Evolutionary conservation across 2,888 invertebrate genomes (phyloP).

Genomic region (Ferrisia virgata): DNA sequence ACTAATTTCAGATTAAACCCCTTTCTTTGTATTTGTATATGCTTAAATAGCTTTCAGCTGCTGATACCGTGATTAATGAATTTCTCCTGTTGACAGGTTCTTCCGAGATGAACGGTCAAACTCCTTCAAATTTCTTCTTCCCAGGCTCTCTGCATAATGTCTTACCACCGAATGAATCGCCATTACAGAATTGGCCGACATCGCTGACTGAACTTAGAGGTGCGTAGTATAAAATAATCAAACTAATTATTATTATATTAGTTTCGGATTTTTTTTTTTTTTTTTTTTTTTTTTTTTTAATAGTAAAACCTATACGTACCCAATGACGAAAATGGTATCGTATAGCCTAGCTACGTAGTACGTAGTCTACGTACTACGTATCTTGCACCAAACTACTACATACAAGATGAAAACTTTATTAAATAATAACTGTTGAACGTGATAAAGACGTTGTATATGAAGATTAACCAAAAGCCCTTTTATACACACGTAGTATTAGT

Average conservation of each 20-base stretch:
- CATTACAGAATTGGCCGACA: conserved; percentile 51
- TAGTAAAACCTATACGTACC: too few relatives aligned
- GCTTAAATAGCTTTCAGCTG: too few relatives aligned
- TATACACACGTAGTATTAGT: conserved; percentile 30
- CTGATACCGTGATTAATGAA: background rate
- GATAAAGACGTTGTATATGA: conserved; percentile 43
- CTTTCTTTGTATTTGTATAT: background rate
- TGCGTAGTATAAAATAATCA: conserved; percentile 40
- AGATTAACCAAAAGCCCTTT: conserved; percentile 42
- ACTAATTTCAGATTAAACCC: background rate
- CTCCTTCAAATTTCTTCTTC: conserved; percentile 49
- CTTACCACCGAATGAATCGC: conserved; percentile 48
- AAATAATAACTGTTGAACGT: conserved; percentile 46
- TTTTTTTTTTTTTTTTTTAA: too few relatives aligned
- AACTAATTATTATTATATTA: too few relatives aligned
- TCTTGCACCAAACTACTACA: too few relatives aligned
- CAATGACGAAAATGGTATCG: too few relatives aligned
- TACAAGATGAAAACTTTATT: conserved; percentile 21
- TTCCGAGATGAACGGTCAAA: conserved; percentile 48
- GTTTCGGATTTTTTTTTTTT: too few relatives aligned
- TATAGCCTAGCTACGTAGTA: too few relatives aligned
- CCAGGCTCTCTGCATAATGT: conserved; percentile 48
- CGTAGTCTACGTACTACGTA: too few relatives aligned
- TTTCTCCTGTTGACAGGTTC: conserved; percentile 43
- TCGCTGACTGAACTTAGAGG: conserved; percentile 51